Base-by-base conservation (phyloP, 1,140 invertebrate species). In the Wasmannia auropunctata region DNA sequence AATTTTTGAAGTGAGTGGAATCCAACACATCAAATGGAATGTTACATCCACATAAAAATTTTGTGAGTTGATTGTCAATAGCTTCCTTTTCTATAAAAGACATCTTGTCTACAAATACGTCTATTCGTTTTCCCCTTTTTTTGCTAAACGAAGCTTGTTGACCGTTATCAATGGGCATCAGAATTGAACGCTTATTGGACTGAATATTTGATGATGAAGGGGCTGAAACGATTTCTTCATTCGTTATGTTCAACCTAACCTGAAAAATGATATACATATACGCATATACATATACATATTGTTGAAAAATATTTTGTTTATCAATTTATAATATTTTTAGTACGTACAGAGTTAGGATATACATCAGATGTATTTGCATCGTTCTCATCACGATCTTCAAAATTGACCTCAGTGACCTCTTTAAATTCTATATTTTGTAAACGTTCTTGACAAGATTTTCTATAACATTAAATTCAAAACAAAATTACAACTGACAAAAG, bases 371-470 rank as follows among this genome's bases (percentile, higher is more conserved):
- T 62, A 14, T 62, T 62, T 62, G 28, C 2, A 34, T 62, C 16
- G 6, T 19, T 49, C 16, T 49, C 16, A 49, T 49, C 46, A 3
- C 2, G 46, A 49, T 10, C 8, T 40, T 40, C 37, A 8, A 5
- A 40, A 40, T 2, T 46, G 10, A 46, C 10, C 10, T 11, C 0
- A 11, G 11, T 49, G 14, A 62, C 11, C 16, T 62, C 31, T 62
- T 34, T 31, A 34, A 62, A n/a, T 62, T 34, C 31, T 62, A 34
- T 16, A 34, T 19, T n/a, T 62, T 19, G 28, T 16, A 2, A n/a
- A n/a, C n/a, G 60, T 11, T 34, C 60, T 62, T 62, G 60, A 62
- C 31, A 62, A 34, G 28, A 62, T 34, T 62, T 62, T 62, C 60
- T 62, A 62, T 62, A 62, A 62, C 6, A 62, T 28, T 19, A 34